phyloP scores from a whole-genome alignment of 2,113 vertebrate species.

The Oryzias javanicus region DNA sequence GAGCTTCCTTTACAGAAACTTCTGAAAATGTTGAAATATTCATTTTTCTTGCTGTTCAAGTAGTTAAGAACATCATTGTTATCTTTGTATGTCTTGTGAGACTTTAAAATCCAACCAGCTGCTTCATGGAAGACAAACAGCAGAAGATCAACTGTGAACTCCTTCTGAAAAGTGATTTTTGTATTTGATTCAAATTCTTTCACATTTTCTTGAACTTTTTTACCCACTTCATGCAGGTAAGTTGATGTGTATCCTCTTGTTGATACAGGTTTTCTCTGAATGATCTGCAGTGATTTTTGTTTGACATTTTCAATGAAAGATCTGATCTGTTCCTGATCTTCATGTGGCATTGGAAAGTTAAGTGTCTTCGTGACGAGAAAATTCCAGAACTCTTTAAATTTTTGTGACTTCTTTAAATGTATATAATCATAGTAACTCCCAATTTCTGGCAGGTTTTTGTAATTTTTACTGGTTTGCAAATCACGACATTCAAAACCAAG shows the following conservation, averaged over 20 bases:
- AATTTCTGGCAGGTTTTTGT: neutral
- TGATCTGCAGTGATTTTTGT: neutral
- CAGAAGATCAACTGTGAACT: slow-evolving; percentile 49
- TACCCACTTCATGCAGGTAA: slow-evolving; percentile 57
- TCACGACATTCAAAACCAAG: slow-evolving; percentile 24
- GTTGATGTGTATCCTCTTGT: slow-evolving; percentile 17
- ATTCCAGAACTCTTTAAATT: neutral
- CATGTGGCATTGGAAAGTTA: too few relatives aligned
- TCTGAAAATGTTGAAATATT: slow-evolving; percentile 70
- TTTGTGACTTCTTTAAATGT: neutral
- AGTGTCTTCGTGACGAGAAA: too few relatives aligned
- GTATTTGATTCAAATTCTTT: neutral
- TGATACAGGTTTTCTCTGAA: slow-evolving; percentile 29
- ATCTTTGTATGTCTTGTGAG: slow-evolving; percentile 52
- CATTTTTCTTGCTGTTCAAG: slow-evolving; percentile 60
- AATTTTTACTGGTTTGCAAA: too few relatives aligned
- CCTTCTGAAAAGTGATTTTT: slow-evolving; percentile 33
- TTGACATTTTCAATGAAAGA: neutral
- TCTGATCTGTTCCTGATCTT: slow-evolving; percentile 2
- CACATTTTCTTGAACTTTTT: slow-evolving; percentile 19
- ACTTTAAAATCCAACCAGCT: slow-evolving; percentile 42
- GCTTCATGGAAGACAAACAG: slow-evolving; percentile 56
- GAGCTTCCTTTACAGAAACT: slow-evolving; percentile 66
- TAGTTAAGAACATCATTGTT: slow-evolving; percentile 61
- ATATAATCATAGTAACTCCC: slow-evolving; percentile 17